A percentile compares a stretch with the other conserved stretches of the same genome.
Evolutionary conservation across 1,140 invertebrate genomes (phyloP).

Genomic region (Lepidotrigona ventralis): DNA sequence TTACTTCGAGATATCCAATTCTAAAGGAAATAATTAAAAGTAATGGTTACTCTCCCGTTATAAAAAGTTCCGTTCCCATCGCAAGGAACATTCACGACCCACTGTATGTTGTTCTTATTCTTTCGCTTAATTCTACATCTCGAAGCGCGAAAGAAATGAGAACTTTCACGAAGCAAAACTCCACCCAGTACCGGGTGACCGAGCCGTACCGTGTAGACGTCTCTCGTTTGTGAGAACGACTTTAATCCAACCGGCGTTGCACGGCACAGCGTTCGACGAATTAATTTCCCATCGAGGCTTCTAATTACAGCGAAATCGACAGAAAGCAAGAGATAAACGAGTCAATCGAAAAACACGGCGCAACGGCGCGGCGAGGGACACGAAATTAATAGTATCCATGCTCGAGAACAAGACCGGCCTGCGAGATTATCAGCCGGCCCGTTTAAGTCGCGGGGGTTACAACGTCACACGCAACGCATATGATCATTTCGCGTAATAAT

Average conservation of each 20-base stretch:
- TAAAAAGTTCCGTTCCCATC: no score
- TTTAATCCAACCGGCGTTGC: neutral
- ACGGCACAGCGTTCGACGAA: neutral
- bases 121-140: neutral
- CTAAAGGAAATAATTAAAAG: no score
- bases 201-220: neutral
- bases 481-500: constrained; percentile 38
- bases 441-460: constrained; percentile 71
- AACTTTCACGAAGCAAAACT: neutral
- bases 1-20: no score
- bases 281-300: constrained; percentile 33
- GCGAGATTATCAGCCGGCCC: no score
- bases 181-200: neutral
- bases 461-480: constrained; percentile 33
- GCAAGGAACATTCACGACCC: neutral
- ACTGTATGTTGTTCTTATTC: neutral
- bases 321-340: constrained; percentile 50
- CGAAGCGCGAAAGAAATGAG: neutral
- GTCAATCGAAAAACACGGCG: constrained; percentile 45
- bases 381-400: constrained; percentile 78
- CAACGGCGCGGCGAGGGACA: constrained; percentile 56
- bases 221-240: neutral
- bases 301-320: constrained; percentile 41
- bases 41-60: no score
- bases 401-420: constrained; percentile 60